A percentile compares a stretch with the other conserved stretches of the same genome.
Conservation (phyloP, 2,888 invertebrate genomes). For the Fissipunctia ypsillon region DNA sequence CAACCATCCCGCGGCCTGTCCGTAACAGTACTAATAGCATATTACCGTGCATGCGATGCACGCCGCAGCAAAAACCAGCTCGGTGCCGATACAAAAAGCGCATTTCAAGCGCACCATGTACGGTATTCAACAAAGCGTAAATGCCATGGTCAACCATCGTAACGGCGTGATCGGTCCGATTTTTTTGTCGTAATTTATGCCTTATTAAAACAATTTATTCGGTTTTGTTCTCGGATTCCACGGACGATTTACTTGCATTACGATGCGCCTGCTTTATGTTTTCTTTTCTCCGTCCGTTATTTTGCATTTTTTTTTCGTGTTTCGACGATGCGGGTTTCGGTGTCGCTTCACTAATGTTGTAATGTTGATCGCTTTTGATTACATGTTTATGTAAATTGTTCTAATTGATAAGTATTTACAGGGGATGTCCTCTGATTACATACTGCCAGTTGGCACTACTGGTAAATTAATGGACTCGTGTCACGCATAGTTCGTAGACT, state of each 20-base stretch:
- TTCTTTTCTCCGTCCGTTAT: constrained; percentile 82
- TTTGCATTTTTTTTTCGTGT: constrained; percentile 77
- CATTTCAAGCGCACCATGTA: constrained; percentile 83
- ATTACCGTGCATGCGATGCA: constrained; percentile 73
- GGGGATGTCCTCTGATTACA: constrained; percentile 11
- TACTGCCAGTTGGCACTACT: neutral
- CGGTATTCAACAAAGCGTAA: constrained; percentile 86
- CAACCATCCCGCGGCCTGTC: constrained; percentile 70
- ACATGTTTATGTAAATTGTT: constrained; percentile 60
- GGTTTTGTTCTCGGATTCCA: constrained; percentile 83
- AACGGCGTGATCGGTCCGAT: constrained; percentile 83
- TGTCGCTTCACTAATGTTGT: constrained; percentile 62
- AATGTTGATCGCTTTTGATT: constrained; percentile 52
- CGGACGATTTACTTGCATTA: constrained; percentile 85
- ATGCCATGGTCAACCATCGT: constrained; percentile 89
- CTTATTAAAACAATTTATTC: constrained; percentile 89
- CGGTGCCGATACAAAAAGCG: constrained; percentile 79
- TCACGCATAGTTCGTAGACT: constrained; percentile 16
- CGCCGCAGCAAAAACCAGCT: constrained; percentile 71
- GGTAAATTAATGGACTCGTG: constrained; percentile 6
- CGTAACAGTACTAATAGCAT: constrained; percentile 77
- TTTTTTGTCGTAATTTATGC: constrained; percentile 85
- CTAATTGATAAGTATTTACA: constrained; percentile 35
- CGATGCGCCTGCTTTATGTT: constrained; percentile 79
- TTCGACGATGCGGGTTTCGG: constrained; percentile 49